Evolutionary conservation across 2,113 vertebrate species (phyloP).

Genomic region (Neotragus pygmaeus): DNA sequence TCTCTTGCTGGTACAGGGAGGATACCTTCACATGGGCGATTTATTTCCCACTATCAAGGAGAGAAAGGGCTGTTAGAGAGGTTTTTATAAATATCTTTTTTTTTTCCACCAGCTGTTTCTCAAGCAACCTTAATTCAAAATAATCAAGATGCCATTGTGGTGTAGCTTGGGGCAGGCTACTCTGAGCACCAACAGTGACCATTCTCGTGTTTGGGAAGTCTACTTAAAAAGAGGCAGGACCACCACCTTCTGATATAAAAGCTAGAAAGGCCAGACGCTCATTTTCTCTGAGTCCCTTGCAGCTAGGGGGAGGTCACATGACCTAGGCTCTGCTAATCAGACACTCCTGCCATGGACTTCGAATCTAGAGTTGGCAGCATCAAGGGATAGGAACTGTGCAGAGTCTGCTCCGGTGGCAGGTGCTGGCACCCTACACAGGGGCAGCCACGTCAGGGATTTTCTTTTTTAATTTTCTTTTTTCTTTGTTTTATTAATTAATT

Average conservation of each 20-base stretch:
- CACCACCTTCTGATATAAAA: not conserved
- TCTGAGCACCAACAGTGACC: not conserved
- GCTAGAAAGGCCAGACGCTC: not conserved
- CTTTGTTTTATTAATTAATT: not conserved
- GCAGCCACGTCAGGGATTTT: not conserved
- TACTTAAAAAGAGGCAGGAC: not conserved
- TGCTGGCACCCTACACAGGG: not conserved
- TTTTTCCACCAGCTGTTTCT: not conserved
- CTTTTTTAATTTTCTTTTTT: not conserved
- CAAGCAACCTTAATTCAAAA: not conserved
- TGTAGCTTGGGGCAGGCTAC: not conserved
- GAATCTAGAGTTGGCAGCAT: not conserved
- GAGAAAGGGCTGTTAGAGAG: not conserved
- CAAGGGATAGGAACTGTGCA: not conserved
- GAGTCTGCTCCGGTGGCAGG: not conserved
- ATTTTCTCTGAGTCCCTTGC: not conserved
- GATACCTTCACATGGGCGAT: not conserved
- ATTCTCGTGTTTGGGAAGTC: not conserved
- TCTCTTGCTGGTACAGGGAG: not conserved
- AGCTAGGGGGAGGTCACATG: not conserved
- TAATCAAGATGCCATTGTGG: not conserved
- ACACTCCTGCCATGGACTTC: not conserved
- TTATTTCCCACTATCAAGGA: not conserved
- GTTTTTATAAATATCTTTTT: not conserved
- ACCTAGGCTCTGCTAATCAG: not conserved